Percentiles rank a stretch among this genome's conserved stretches.
phyloP scores from a whole-genome alignment of 2,888 invertebrate species.

The Hybos culiciformis region DNA sequence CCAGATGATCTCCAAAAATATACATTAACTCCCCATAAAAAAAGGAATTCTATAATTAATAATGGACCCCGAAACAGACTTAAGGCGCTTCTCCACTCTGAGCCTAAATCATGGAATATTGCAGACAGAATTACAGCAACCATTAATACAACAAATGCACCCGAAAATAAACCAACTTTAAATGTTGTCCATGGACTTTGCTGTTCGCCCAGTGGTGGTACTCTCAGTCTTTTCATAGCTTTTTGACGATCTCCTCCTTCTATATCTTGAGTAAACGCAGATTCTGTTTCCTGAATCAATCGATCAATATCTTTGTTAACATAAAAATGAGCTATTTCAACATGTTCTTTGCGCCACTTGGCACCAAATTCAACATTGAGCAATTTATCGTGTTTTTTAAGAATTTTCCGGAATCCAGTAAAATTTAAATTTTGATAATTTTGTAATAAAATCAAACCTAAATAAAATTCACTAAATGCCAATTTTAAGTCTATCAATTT shows the following conservation, averaged over 20 bases:
- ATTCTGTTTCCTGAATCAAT: slow-evolving; percentile 67
- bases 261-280: slow-evolving; percentile 50
- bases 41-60: slow-evolving; percentile 58
- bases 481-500: slow-evolving; percentile 71
- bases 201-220: slow-evolving; percentile 74
- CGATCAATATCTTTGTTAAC: slow-evolving; percentile 75
- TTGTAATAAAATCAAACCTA: slow-evolving; percentile 70
- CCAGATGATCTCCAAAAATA: slow-evolving; percentile 72
- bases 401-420: slow-evolving; percentile 78
- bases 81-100: slow-evolving; percentile 54
- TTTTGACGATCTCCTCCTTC: slow-evolving; percentile 69
- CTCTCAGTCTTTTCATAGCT: slow-evolving; percentile 76
- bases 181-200: slow-evolving; percentile 73
- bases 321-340: slow-evolving; percentile 72
- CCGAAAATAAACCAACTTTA: slow-evolving; percentile 71
- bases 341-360: slow-evolving; percentile 63
- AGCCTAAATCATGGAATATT: slow-evolving; percentile 35
- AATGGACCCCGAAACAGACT: slow-evolving; percentile 68
- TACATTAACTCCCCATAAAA: slow-evolving; percentile 66
- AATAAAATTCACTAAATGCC: slow-evolving; percentile 82
- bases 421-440: slow-evolving; percentile 82
- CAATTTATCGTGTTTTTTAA: slow-evolving; percentile 82
- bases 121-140: slow-evolving; percentile 59
- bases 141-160: slow-evolving; percentile 63
- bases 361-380: slow-evolving; percentile 55